Evolutionary conservation across 2,888 invertebrate genomes (phyloP), one percentile per base, ranked within the genome.

Genomic region (Meghimatium bilineatum): DNA sequence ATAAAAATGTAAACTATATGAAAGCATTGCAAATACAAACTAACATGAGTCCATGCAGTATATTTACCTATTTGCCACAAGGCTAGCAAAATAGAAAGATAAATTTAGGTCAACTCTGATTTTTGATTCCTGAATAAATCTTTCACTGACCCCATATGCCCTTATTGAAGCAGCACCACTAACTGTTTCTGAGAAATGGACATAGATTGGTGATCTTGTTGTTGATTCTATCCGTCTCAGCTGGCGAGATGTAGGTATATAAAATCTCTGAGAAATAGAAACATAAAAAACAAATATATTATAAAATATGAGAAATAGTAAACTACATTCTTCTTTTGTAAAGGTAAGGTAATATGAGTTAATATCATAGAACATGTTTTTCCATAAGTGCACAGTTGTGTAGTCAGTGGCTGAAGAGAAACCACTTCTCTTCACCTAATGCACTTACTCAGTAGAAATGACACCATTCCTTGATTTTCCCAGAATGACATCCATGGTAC

Each of bases 1-100:
- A n/a, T n/a, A n/a, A n/a, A n/a, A n/a, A n/a, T n/a, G n/a, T n/a
- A n/a, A n/a, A n/a, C 44, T 44, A 5, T 44, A 44, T 44, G 44
- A 5, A 8, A 44, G 12, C 44, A 44, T 44, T n/a, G n/a, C n/a
- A 44, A 44, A 5, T 44, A 44, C 12, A 12, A 44, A 44, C 44
- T 44, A 44, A 44, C 44, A 44, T 44, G 44, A 44, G 44, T 8
- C 12, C 60, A 23, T 23, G 8, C 26, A 2, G 8, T 12, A 1
- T 63, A 63, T 5, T 23, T 34, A 87, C 87, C 92, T 89, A 80
- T 91, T 91, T 17, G 92, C 89, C 1, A 88, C 88, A 44, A 89
- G 87, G 38, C 86, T 90, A 23, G 91, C 90, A 84, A 91, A 93
- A 85, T 91, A 93, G 94, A 97, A 97, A 76, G 96, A 95, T 94